Evolutionary conservation across 2,797 vertebrate species (phyloP), one percentile per base, ranked within the genome.

Genomic region (Tokudaia muenninki): DNA sequence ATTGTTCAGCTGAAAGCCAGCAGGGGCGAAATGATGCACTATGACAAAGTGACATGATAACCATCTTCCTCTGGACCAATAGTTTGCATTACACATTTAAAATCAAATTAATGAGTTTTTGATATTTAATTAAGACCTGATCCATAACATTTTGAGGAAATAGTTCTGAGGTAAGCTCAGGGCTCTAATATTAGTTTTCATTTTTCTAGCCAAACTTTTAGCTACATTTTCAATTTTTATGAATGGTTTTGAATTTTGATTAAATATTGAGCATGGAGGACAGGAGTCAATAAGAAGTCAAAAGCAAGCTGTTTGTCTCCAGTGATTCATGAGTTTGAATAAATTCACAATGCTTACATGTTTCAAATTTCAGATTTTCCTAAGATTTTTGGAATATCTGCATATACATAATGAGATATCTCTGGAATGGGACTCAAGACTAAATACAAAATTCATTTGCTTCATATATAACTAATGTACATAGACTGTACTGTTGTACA

Each of bases 131-230:
- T 13, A 22, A 96, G 88, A 79, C 82, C 22, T 0, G 14, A 91
- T 1, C 1, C 11, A 81, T 24, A 0, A 95, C 34, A 80, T 65
- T 84, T 52, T n/a, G 8, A 92, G 12, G 17, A 34, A 74, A 52
- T n/a, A 91, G n/a, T 37, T 79, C 22, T 87, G n/a, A 52, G 11
- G 19, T 52, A 87, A 8, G 50, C 16, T 12, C 57, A 57, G 13
- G 81, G 14, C 8, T 92, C 65, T 95, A 16, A 22, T 72, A 77
- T 50, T 14, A 3, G 6, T 67, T 94, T 94, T 95, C 63, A 41
- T 22, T 65, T 91, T 81, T 67, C 86, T 72, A 79, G 37, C 22
- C 77, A 90, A 94, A 92, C 75, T 82, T 61, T 82, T 91, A 22
- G 10, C 14, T 86, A 75, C 50, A 75, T 55, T 92, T 83, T 77